phyloP scores from a whole-genome alignment of 1,140 invertebrate species.

The Papilio machaon region DNA sequence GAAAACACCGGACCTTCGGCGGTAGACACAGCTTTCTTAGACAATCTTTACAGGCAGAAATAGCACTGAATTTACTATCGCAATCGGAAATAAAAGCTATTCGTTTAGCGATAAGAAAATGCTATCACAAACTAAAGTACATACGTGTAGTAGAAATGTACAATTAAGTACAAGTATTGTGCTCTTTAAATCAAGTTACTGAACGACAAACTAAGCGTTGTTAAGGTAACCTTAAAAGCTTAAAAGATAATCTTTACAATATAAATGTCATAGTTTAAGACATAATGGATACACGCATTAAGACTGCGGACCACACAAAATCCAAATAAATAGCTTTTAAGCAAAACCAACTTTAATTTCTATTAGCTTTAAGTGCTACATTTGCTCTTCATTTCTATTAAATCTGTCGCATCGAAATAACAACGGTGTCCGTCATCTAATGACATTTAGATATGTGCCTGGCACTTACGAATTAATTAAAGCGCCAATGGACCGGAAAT shows the following conservation, averaged over 20 bases:
- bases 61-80: conserved; percentile 22
- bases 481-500: not conserved
- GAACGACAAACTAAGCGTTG: not conserved
- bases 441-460: conserved; percentile 14
- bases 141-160: not conserved
- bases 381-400: not conserved
- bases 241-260: conserved; percentile 2
- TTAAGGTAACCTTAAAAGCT: not conserved
- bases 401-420: conserved; percentile 4
- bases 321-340: not conserved
- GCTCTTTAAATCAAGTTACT: not conserved
- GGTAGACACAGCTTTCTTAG: conserved; percentile 61
- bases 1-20: conserved; percentile 69
- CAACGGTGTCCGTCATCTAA: conserved; percentile 14
- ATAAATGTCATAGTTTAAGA: not conserved
- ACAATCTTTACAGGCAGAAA: conserved; percentile 37
- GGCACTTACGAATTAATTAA: conserved; percentile 12
- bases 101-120: not conserved
- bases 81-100: conserved; percentile 24
- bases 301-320: not conserved
- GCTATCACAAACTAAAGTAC: not conserved
- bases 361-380: not conserved
- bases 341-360: not conserved
- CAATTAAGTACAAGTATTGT: not conserved
- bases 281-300: conserved; percentile 7